A percentile compares a stretch with the other conserved stretches of the same genome.
Conservation (phyloP, 2,113 vertebrate genomes). For the Stegastes partitus region DNA sequence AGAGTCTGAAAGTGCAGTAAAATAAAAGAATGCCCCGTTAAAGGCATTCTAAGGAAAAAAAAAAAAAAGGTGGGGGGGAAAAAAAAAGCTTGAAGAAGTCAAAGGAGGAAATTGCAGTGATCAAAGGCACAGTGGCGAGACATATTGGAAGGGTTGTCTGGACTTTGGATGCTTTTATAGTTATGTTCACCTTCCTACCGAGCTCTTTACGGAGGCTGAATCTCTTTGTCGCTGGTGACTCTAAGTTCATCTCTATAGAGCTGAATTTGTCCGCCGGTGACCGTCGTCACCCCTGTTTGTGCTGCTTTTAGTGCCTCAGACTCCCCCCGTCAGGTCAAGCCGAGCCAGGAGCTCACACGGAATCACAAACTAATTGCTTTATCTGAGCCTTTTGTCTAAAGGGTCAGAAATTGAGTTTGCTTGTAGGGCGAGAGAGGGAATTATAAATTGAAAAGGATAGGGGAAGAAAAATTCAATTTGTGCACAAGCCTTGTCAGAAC, state of each 20-base stretch:
- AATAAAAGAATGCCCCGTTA: conserved; percentile 31
- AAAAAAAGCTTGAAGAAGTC: conserved; percentile 19
- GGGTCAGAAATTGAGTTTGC: conserved; percentile 81
- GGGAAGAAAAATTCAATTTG: conserved; percentile 80
- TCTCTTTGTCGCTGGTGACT: conserved; percentile 59
- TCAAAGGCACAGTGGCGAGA: conserved; percentile 32
- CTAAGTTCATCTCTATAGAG: conserved; percentile 49
- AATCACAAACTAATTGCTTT: conserved; percentile 80
- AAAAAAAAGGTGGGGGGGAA: conserved; percentile 9
- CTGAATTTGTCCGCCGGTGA: conserved; percentile 59
- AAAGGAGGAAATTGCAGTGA: conserved; percentile 46
- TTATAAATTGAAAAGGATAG: conserved; percentile 78
- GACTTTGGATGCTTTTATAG: conserved; percentile 22
- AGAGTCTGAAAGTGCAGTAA: conserved; percentile 27
- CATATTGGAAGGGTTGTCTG: conserved; percentile 39
- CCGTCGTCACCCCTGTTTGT: conserved; percentile 56
- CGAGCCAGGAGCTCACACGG: conserved; percentile 53
- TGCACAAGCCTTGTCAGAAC: conserved; percentile 76
- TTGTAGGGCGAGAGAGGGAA: conserved; percentile 66
- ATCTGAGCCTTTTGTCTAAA: conserved; percentile 78
- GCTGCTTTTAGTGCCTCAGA: conserved; percentile 61
- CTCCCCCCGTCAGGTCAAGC: conserved; percentile 55
- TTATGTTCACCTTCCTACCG: conserved; percentile 35
- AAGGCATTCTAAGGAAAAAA: not conserved
- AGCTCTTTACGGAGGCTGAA: conserved; percentile 24